Conservation (phyloP, 1,140 invertebrate genomes). For the Listronotus oregonensis region DNA sequence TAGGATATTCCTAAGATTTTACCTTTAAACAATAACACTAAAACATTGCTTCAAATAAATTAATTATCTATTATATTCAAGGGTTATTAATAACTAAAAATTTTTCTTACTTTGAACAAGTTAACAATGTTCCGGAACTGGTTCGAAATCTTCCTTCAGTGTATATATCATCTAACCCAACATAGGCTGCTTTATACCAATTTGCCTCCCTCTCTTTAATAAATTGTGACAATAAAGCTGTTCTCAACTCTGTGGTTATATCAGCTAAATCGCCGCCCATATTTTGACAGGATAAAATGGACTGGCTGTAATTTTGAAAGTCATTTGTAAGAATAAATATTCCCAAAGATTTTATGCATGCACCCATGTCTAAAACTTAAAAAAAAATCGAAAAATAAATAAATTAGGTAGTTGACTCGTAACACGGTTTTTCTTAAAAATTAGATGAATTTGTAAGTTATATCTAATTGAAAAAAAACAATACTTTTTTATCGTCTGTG, state of each 20-base stretch:
- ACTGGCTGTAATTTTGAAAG: slow-evolving; percentile 62
- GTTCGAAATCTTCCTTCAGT: slow-evolving; percentile 54
- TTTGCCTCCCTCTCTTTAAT: slow-evolving; percentile 34
- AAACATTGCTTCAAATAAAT: too few relatives aligned
- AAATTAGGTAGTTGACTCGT: too few relatives aligned
- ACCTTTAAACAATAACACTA: too few relatives aligned
- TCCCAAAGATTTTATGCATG: slow-evolving; percentile 64
- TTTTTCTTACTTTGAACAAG: slow-evolving; percentile 57
- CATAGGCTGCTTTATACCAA: slow-evolving; percentile 57
- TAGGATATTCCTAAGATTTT: too few relatives aligned
- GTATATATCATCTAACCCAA: slow-evolving; percentile 62
- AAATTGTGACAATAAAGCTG: slow-evolving; percentile 60
- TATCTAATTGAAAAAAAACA: too few relatives aligned
- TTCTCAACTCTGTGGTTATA: slow-evolving; percentile 62
- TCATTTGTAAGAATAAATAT: slow-evolving; percentile 62
- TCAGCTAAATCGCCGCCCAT: slow-evolving; percentile 64
- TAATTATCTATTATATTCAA: too few relatives aligned
- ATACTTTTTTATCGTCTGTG: too few relatives aligned
- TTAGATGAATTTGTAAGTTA: too few relatives aligned
- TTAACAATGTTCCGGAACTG: slow-evolving; percentile 60
- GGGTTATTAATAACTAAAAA: background rate
- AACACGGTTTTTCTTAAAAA: too few relatives aligned
- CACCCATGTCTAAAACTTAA: slow-evolving; percentile 60
- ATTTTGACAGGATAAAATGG: slow-evolving; percentile 59
- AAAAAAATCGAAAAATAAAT: too few relatives aligned